phyloP scores from a whole-genome alignment of 2,113 vertebrate species.

The Balaeniceps rex region DNA sequence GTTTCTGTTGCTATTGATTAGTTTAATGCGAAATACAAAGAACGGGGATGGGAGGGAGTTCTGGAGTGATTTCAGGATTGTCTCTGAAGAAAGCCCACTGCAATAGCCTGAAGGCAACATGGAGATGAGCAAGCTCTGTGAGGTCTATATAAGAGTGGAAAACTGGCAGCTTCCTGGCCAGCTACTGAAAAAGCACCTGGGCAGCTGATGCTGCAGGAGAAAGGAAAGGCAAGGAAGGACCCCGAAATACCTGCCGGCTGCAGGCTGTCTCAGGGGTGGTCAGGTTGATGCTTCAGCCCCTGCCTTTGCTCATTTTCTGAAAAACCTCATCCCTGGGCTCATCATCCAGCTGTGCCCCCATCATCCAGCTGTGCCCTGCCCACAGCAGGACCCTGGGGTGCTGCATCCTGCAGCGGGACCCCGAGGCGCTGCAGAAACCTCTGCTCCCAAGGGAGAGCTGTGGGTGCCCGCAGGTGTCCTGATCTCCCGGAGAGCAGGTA shows the following conservation, averaged over 20 bases:
- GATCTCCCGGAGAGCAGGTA: not conserved
- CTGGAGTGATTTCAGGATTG: not conserved
- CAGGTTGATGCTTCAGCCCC: not conserved
- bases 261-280: not conserved
- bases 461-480: fast-evolving
- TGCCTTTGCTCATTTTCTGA: not conserved
- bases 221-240: not conserved
- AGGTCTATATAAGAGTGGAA: not conserved
- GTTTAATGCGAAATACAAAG: not conserved
- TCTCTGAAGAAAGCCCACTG: not conserved
- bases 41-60: not conserved
- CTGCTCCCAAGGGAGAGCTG: not conserved
- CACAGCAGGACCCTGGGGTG: fast-evolving
- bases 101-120: not conserved
- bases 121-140: not conserved
- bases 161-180: not conserved
- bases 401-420: not conserved
- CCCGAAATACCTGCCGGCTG: not conserved
- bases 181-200: not conserved
- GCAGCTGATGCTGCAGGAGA: not conserved
- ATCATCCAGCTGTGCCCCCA: not conserved
- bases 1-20: not conserved
- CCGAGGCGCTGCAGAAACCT: not conserved
- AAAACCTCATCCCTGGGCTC: not conserved
- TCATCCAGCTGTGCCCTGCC: fast-evolving